phyloP scores from a whole-genome alignment of 1,140 invertebrate species.

The Drosophila auraria region DNA sequence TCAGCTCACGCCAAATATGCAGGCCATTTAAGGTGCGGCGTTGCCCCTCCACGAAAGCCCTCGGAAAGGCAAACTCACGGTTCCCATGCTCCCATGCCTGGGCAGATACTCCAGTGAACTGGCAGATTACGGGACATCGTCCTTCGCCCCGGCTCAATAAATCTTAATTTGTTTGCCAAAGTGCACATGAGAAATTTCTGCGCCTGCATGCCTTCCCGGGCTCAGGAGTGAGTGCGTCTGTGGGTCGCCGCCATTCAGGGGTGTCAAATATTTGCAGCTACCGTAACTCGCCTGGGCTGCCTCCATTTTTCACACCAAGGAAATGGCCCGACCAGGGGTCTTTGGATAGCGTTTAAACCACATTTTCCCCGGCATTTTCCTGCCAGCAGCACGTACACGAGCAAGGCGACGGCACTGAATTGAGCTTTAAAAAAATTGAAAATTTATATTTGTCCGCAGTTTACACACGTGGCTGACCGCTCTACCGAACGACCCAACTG shows the following conservation, averaged over 20 bases:
- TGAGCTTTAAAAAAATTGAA: constrained; percentile 48
- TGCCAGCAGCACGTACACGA: constrained; percentile 28
- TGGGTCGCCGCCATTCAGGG: constrained; percentile 1
- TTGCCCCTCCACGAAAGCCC: not conserved
- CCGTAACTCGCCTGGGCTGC: not conserved
- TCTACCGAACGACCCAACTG: not conserved
- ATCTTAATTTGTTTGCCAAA: constrained; percentile 82
- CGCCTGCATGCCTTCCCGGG: constrained; percentile 41
- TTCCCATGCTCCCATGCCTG: not conserved
- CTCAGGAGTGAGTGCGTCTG: constrained; percentile 6
- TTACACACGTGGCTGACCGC: constrained; percentile 15
- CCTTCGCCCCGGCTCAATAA: constrained; percentile 58
- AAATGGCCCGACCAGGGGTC: not conserved
- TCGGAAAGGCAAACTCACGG: constrained; percentile 7
- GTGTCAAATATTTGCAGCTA: constrained; percentile 66
- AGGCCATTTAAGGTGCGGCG: constrained; percentile 43
- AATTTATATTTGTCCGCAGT: constrained; percentile 50
- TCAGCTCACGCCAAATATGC: constrained; percentile 34
- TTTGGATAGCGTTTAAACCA: constrained; percentile 30
- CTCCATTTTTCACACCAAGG: constrained; percentile 22
- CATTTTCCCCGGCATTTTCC: constrained; percentile 26
- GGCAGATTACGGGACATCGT: constrained; percentile 42
- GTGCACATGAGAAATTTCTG: constrained; percentile 74
- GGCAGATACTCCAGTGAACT: constrained; percentile 36
- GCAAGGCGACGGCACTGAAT: constrained; percentile 17